Conservation (phyloP, 2,888 invertebrate genomes). For the Helicoverpa assulta region DNA sequence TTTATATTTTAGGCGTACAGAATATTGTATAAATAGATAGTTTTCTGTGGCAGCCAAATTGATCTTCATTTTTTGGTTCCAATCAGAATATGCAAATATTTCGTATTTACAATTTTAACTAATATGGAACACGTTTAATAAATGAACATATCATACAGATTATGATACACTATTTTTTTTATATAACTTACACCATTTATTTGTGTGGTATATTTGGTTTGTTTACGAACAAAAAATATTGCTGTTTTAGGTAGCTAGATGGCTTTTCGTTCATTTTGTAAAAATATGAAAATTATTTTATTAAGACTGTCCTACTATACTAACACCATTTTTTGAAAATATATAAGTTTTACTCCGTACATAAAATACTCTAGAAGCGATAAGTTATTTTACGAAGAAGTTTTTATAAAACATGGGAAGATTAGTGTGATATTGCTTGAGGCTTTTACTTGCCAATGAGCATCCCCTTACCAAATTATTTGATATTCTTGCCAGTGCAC, state of each 20-base stretch:
- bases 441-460: slow-evolving; percentile 45
- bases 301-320: slow-evolving; percentile 12
- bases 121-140: slow-evolving; percentile 32
- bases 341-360: slow-evolving; percentile 16
- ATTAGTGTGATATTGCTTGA: slow-evolving; percentile 36
- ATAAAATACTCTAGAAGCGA: slow-evolving; percentile 21
- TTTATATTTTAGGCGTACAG: neutral
- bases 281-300: slow-evolving; percentile 13
- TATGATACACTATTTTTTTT: slow-evolving; percentile 34
- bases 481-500: slow-evolving; percentile 23
- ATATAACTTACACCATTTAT: slow-evolving; percentile 9
- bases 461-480: slow-evolving; percentile 27
- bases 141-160: slow-evolving; percentile 48
- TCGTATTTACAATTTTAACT: slow-evolving; percentile 23
- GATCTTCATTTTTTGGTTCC: slow-evolving; percentile 6
- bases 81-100: slow-evolving; percentile 1
- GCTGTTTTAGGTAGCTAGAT: slow-evolving; percentile 54
- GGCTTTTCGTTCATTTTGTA: slow-evolving; percentile 27
- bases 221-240: slow-evolving; percentile 1
- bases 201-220: slow-evolving; percentile 23
- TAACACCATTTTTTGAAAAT: slow-evolving; percentile 5
- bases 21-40: slow-evolving; percentile 17
- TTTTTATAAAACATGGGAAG: slow-evolving; percentile 26
- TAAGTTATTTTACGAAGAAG: slow-evolving; percentile 18
- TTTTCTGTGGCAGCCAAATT: slow-evolving; percentile 27